Percentiles rank a stretch among this genome's conserved stretches.
Evolutionary conservation across 2,888 invertebrate genomes (phyloP).

Genomic region (Agriotes lineatus): DNA sequence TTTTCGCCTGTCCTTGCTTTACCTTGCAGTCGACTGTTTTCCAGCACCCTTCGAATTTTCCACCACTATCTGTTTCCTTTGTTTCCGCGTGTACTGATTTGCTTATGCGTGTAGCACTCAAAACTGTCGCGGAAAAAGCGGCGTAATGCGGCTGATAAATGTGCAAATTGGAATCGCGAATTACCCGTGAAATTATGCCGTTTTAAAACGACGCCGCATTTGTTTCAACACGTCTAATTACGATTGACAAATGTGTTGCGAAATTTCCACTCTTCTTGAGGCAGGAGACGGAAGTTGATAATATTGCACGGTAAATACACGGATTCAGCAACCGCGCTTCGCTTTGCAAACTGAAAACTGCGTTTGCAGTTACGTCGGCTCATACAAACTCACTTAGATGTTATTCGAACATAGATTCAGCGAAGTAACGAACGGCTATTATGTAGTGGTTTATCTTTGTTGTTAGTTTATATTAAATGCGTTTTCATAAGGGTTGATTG

Average conservation of each 20-base stretch:
- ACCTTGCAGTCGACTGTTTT: slow-evolving; percentile 54
- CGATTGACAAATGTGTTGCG: slow-evolving; percentile 19
- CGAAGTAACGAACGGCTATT: slow-evolving; percentile 18
- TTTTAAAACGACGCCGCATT: slow-evolving; percentile 21
- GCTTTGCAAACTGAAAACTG: background rate
- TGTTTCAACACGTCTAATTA: slow-evolving; percentile 32
- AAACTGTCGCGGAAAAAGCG: background rate
- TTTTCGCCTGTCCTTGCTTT: slow-evolving; percentile 61
- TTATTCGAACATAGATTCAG: background rate
- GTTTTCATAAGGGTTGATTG: no score
- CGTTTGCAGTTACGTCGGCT: background rate
- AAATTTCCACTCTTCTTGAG: no score
- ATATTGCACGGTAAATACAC: background rate
- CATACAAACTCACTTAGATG: slow-evolving; percentile 3
- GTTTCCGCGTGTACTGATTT: slow-evolving; percentile 23
- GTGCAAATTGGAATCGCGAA: slow-evolving; percentile 22
- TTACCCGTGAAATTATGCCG: slow-evolving; percentile 26
- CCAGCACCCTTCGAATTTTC: slow-evolving; percentile 30
- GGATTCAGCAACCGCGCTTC: background rate
- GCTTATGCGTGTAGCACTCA: slow-evolving; percentile 13
- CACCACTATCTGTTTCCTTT: slow-evolving; percentile 31
- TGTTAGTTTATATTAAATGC: no score
- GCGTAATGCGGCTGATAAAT: slow-evolving; percentile 11
- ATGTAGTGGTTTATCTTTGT: slow-evolving; percentile 12
- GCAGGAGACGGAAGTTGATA: background rate